Base-by-base conservation (phyloP, 2,888 invertebrate species). In the Syritta pipiens region DNA sequence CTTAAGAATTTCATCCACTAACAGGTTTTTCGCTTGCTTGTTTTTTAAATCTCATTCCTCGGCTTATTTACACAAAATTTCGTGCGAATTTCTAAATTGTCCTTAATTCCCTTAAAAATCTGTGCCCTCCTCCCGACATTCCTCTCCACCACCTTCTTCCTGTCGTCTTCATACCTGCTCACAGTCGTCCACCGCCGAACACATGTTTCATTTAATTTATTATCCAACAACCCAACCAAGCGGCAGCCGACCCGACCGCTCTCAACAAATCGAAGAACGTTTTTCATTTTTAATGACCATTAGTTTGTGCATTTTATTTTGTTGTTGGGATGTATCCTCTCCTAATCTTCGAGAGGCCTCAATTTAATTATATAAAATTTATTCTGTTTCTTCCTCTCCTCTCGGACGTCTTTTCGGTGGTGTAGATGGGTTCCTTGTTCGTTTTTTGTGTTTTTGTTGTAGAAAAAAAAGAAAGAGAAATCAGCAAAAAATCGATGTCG, bases 261-360 rank as follows among this genome's bases (percentile, higher is more conserved):
- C 35, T 44, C 35, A 49, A 53, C n/a, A 51, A 60, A 60, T 69
- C 60, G 44, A 69, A 60, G 35, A 53, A 7, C 32, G 26, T 69
- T 69, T 44, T 22, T 69, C 60, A 69, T 69, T 69, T 69, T 69
- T 60, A 69, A 69, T 51, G 69, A 53, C 60, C 44, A 53, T 60
- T 69, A 69, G 69, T n/a, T 44, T 60, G 60, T 51, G 44, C 53
- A 53, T 44, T 60, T 69, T 9, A n/a, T 32, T 59, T 49, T 51
- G 20, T 22, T 49, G 9, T 19, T 7, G 1, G 7, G n/a, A n/a
- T n/a, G n/a, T n/a, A n/a, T n/a, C n/a, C n/a, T 46, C 26, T 55
- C 24, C 35, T 67, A 67, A 67, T 67, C 55, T 46, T 35, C 3
- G 32, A 2, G 17, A 30, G 35, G 35, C 35, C 55, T 53, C 44